Evolutionary conservation across 64 coral and sea anemone species (phyloP), one percentile per base, ranked within the genome.

Genomic region (Actinia equina): DNA sequence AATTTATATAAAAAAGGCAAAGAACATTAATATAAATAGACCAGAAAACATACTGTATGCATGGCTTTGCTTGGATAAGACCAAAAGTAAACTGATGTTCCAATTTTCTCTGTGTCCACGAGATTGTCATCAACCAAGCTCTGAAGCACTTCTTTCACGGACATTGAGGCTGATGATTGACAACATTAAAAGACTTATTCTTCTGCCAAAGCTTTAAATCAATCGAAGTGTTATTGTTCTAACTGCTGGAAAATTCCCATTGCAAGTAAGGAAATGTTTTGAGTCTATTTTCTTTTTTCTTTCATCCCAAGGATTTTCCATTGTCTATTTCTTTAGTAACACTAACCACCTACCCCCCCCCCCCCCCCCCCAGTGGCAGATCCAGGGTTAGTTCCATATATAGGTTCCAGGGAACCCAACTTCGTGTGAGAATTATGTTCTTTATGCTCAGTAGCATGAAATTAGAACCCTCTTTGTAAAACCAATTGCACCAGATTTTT

Each of bases 51-150:
- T 88, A 98, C 96, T 83, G 93, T 87, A 90, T 98, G 93, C 81
- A 94, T 89, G 9, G 96, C 96, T 54, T 98, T 98, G 93, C 96
- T 98, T 88, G 96, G 96, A 79, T 92, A 98, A 67, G 96, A 89
- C 96, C 96, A 98, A 44, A 98, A 98, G 41, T 98, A 98, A 51
- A 94, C 88, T 0, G 96, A 98, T 58, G 96, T 98, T 22, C 96
- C 96, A 78, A 98, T 98, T 80, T 94, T 98, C 26, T 98, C 96
- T 46, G 96, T 98, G 74, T 98, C 96, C 44, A 98, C 96, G 51
- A 98, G 86, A 74, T 87, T 89, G 56, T 98, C 96, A 67, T 98
- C 96, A 79, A 98, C 96, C 23, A 98, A 60, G 77, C 96, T 94
- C 83, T 98, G 96, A 58, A 98, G 58, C 22, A 98, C 87, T 90